A percentile compares a stretch with the other conserved stretches of the same genome.
These are phyloP conservation scores for Dissostichus mawsoni DNA, from an alignment of 2,113 vertebrate species.

Conservation along the genomic window DNA sequence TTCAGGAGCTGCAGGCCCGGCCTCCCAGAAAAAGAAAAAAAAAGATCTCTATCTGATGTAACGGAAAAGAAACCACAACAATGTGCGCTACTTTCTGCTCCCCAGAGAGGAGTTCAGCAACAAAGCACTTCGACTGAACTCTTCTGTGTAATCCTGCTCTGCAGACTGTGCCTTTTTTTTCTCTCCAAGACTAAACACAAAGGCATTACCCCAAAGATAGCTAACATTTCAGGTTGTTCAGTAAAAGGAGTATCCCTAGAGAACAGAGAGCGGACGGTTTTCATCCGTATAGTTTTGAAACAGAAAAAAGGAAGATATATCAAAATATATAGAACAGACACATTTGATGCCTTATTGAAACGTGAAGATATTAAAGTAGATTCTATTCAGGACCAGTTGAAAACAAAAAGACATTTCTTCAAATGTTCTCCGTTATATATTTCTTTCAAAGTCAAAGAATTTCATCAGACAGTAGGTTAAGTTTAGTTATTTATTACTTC, in stretches of 20 bases:
- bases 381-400: not conserved
- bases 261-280: slow-evolving; percentile 12
- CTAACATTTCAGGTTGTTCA: slow-evolving; percentile 58
- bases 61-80: slow-evolving; percentile 71
- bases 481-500: not conserved
- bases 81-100: slow-evolving; percentile 59
- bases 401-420: not conserved
- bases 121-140: slow-evolving; percentile 65
- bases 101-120: slow-evolving; percentile 60
- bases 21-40: slow-evolving; percentile 3
- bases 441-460: not conserved
- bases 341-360: slow-evolving; percentile 32
- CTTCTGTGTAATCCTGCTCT: slow-evolving; percentile 57
- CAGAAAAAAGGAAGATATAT: not conserved
- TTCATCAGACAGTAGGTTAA: not conserved
- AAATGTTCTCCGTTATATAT: not conserved
- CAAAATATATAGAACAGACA: slow-evolving; percentile 7
- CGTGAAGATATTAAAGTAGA: not conserved
- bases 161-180: slow-evolving; percentile 56
- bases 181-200: slow-evolving; percentile 60
- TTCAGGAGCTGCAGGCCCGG: slow-evolving; percentile 53
- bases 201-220: slow-evolving; percentile 68
- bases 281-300: slow-evolving; percentile 9
- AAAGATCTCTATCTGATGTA: slow-evolving; percentile 67
- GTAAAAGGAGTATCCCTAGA: slow-evolving; percentile 36